These are phyloP conservation scores for Bothrops jararaca DNA, from an alignment of 2,113 vertebrate genomes.

Conservation along the genomic window DNA sequence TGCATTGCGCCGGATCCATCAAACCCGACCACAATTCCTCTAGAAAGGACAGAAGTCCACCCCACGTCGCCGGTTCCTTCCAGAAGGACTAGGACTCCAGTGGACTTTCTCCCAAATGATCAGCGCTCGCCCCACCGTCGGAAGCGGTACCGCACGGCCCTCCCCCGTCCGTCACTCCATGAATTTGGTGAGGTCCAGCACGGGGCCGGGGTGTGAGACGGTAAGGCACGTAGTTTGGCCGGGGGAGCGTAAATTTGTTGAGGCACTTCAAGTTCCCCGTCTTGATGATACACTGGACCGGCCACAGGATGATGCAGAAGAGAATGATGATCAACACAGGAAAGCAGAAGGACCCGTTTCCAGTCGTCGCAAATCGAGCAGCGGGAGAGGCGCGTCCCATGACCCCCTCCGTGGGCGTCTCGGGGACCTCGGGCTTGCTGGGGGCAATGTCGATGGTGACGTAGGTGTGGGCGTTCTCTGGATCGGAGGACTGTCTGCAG, in stretches of 20 bases:
- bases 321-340: conserved; percentile 75
- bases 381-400: conserved; percentile 35
- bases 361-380: conserved; percentile 76
- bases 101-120: not conserved
- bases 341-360: conserved; percentile 80
- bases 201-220: not conserved
- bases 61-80: not conserved
- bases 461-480: conserved; percentile 59
- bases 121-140: not conserved
- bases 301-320: conserved; percentile 85
- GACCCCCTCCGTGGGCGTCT: accelerated
- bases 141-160: not conserved
- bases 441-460: conserved; percentile 87
- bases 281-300: conserved; percentile 84
- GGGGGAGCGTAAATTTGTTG: not conserved
- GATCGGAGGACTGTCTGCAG: conserved; percentile 65
- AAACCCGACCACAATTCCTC: not conserved
- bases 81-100: not conserved
- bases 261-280: conserved; percentile 82
- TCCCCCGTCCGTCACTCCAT: not conserved
- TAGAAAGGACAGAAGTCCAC: accelerated
- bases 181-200: accelerated
- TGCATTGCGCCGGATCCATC: not conserved
- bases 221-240: not conserved
- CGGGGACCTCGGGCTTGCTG: conserved; percentile 56